Conservation (phyloP, 2,888 invertebrate species). For the Zhuqinia jingwanae region DNA sequence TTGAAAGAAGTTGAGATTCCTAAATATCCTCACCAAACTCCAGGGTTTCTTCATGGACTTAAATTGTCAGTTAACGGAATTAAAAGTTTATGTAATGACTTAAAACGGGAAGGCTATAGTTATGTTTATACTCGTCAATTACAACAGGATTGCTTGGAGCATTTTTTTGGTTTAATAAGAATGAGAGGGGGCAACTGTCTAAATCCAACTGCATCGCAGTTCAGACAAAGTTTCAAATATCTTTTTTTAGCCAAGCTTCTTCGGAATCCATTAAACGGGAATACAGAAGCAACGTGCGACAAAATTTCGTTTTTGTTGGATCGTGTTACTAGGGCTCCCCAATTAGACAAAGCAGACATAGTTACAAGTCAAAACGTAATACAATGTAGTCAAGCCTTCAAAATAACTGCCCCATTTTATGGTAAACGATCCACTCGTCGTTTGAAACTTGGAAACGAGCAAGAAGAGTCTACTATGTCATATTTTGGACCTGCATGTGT, state of each 20-base stretch:
- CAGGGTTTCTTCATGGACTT: neutral
- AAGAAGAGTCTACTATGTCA: neutral
- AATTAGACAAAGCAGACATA: too few relatives aligned
- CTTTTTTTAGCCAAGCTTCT: neutral
- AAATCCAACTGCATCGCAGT: conserved; percentile 31
- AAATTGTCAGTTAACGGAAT: neutral
- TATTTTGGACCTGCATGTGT: neutral
- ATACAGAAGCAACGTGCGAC: neutral
- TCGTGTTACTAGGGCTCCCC: too few relatives aligned
- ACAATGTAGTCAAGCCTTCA: too few relatives aligned
- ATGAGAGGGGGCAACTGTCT: conserved; percentile 11
- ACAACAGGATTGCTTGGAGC: conserved; percentile 38
- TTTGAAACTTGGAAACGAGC: neutral
- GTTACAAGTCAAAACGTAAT: neutral
- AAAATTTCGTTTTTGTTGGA: too few relatives aligned
- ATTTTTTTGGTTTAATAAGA: conserved; percentile 21
- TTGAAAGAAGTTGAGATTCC: neutral
- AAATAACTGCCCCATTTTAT: neutral
- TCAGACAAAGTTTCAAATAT: conserved; percentile 16
- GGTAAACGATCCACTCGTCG: neutral
- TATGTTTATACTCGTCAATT: neutral
- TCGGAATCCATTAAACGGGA: neutral
- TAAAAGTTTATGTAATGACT: neutral
- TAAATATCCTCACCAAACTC: neutral
- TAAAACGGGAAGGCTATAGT: neutral